Evolutionary conservation across 2,797 vertebrate species (phyloP).

Genomic region (Scolopax bukidnonensis): DNA sequence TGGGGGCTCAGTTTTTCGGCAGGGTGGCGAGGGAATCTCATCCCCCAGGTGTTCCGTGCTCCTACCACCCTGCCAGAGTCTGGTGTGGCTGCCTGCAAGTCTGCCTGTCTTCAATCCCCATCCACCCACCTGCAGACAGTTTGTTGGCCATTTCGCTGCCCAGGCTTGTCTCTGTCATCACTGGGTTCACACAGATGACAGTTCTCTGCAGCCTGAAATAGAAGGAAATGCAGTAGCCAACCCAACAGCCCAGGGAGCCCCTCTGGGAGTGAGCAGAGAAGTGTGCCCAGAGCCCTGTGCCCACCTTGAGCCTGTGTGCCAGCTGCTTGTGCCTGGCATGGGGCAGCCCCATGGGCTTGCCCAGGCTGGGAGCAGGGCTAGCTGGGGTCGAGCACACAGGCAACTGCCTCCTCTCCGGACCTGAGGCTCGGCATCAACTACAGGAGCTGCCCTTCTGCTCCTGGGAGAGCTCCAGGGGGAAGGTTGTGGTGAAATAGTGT

Average conservation of each 20-base stretch:
- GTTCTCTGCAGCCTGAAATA: not conserved
- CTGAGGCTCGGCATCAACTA: not conserved
- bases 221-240: not conserved
- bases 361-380: not conserved
- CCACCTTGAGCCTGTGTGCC: not conserved
- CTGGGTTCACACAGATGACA: not conserved
- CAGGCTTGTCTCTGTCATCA: not conserved
- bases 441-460: not conserved
- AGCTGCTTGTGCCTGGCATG: not conserved
- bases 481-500: not conserved
- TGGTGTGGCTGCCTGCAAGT: not conserved
- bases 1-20: not conserved
- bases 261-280: not conserved
- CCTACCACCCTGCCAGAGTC: not conserved
- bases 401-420: not conserved
- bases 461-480: not conserved
- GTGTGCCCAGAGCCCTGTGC: rapidly evolving
- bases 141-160: not conserved
- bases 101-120: not conserved
- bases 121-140: not conserved
- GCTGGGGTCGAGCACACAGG: too few species aligned
- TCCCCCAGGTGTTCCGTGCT: not conserved
- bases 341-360: not conserved
- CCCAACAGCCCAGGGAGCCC: not conserved
- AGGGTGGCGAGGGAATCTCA: not conserved